These are phyloP conservation scores for Notarius lentiginosus DNA, from an alignment of 2,113 vertebrate genomes.

Conservation along the genomic window DNA sequence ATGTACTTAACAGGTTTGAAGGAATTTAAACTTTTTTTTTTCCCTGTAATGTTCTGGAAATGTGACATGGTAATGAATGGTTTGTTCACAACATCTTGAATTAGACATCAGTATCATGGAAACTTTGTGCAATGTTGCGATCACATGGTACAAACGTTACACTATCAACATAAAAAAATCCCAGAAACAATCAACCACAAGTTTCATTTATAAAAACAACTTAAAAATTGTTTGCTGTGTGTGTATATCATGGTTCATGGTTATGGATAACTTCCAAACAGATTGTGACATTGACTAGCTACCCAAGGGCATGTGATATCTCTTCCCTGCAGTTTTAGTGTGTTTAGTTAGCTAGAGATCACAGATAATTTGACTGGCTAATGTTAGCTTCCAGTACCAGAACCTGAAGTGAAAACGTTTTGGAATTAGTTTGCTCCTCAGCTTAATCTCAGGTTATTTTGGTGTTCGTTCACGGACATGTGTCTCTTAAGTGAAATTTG, in stretches of 20 bases:
- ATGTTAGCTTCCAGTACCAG: background rate
- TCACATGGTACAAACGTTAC: background rate
- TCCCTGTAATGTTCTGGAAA: background rate
- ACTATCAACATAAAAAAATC: background rate
- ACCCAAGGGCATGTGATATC: background rate
- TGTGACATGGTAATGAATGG: background rate
- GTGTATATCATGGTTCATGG: background rate
- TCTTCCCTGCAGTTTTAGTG: background rate
- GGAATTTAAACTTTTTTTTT: background rate
- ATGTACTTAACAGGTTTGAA: background rate
- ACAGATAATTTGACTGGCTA: background rate
- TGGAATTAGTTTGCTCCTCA: background rate
- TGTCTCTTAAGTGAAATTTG: background rate
- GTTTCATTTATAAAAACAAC: background rate
- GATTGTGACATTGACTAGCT: background rate
- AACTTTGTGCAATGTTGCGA: background rate
- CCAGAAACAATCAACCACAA: background rate
- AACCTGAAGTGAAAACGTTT: background rate
- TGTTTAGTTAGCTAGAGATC: background rate
- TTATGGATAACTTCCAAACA: background rate
- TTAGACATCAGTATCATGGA: background rate
- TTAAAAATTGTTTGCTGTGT: background rate
- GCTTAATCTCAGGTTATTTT: background rate
- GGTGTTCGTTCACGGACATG: background rate
- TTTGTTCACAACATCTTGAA: no score